A percentile compares a stretch with the other conserved stretches of the same genome.
Conservation (phyloP, 2,113 vertebrate species). For the Pomatorhinus ruficollis region DNA sequence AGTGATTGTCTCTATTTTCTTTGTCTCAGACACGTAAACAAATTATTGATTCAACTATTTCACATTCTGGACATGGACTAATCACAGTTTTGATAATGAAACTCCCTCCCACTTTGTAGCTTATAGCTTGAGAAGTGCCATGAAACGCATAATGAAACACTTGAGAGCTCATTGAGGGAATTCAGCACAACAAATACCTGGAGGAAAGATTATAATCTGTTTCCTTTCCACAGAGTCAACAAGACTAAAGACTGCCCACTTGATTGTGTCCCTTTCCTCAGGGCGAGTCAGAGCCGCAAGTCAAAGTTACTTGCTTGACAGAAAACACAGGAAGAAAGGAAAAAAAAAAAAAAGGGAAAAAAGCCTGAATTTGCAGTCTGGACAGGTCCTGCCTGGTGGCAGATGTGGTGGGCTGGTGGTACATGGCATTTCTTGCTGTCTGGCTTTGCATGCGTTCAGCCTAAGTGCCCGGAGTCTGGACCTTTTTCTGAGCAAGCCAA, state of each 20-base stretch:
- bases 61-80: neutral
- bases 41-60: neutral
- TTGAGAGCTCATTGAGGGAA: neutral
- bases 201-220: slow-evolving; percentile 34
- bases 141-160: neutral
- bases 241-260: slow-evolving; percentile 19
- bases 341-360: too few relatives aligned
- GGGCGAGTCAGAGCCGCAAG: neutral
- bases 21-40: slow-evolving; percentile 33
- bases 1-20: neutral
- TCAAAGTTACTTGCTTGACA: slow-evolving; percentile 15
- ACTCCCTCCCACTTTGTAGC: neutral
- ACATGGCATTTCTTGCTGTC: neutral
- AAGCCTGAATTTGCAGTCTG: neutral
- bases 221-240: slow-evolving; percentile 2
- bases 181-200: slow-evolving; percentile 38
- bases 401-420: neutral
- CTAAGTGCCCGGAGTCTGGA: neutral
- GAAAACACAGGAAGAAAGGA: neutral
- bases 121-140: neutral
- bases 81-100: neutral
- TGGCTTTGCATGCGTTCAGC: neutral
- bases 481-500: neutral
- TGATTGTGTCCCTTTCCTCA: slow-evolving; percentile 32
- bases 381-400: neutral